Conservation (phyloP, 2,888 invertebrate genomes). For the Campopleginae sp. region DNA sequence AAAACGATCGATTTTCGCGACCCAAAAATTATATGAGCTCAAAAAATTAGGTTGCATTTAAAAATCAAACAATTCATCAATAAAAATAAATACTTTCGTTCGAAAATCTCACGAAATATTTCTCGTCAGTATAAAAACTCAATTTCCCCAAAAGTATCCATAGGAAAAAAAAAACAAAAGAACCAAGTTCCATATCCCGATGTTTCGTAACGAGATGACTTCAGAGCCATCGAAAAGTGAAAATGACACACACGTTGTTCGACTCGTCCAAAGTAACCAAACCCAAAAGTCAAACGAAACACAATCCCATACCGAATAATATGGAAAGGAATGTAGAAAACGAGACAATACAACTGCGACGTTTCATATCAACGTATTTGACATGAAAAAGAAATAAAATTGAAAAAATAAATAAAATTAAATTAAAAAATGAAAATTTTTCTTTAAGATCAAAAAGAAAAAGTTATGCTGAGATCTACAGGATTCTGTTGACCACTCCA, state of each 20-base stretch:
- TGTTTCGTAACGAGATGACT: not conserved
- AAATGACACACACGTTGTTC: not conserved
- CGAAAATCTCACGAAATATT: not conserved
- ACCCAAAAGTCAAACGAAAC: not conserved
- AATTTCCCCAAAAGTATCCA: not conserved
- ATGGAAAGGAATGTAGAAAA: not conserved
- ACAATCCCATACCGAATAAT: not conserved
- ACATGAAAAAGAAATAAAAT: too few relatives aligned
- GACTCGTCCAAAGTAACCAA: not conserved
- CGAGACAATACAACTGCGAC: not conserved
- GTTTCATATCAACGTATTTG: too few relatives aligned
- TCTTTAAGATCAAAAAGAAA: too few relatives aligned
- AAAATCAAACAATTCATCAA: too few relatives aligned
- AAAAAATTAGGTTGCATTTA: too few relatives aligned
- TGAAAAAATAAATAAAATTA: too few relatives aligned
- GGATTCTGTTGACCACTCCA: conserved; percentile 9
- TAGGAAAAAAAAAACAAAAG: not conserved
- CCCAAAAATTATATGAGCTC: too few relatives aligned
- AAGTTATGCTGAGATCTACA: conserved; percentile 12
- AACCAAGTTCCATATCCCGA: not conserved
- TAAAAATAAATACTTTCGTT: too few relatives aligned
- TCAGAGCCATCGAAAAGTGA: not conserved
- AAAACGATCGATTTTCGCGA: too few relatives aligned
- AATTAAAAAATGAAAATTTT: too few relatives aligned
- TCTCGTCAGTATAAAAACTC: not conserved